Conservation (phyloP, 2,888 invertebrate genomes). For the Drosophila algonquin region DNA sequence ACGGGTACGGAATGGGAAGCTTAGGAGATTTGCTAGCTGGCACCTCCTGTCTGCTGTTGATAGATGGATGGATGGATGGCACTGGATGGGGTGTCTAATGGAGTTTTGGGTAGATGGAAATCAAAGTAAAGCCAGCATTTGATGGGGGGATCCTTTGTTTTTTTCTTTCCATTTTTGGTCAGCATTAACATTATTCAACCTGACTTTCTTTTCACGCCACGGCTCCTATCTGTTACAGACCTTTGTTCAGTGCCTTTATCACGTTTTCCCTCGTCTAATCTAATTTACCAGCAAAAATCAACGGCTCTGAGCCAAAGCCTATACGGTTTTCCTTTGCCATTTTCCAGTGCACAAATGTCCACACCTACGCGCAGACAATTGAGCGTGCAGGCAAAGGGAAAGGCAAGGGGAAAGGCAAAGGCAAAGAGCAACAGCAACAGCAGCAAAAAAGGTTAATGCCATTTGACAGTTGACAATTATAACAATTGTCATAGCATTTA, state of each 20-base stretch:
- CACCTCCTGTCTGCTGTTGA: conserved; percentile 57
- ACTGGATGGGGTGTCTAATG: conserved; percentile 58
- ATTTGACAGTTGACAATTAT: conserved; percentile 81
- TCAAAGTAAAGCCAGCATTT: neutral
- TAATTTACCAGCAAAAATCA: conserved; percentile 15
- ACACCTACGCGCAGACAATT: conserved; percentile 76
- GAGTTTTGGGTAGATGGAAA: conserved; percentile 5
- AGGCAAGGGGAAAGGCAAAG: conserved; percentile 51
- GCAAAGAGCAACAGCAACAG: conserved; percentile 38
- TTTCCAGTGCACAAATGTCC: conserved; percentile 51
- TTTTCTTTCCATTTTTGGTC: conserved; percentile 16
- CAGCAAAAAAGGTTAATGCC: conserved; percentile 75
- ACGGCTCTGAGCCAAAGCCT: conserved; percentile 28
- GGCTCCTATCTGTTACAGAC: conserved; percentile 19
- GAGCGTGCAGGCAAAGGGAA: conserved; percentile 69
- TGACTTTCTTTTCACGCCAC: neutral
- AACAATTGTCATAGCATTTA: conserved; percentile 80
- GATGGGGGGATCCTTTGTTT: neutral
- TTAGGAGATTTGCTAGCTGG: conserved; percentile 34
- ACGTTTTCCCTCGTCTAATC: conserved; percentile 22
- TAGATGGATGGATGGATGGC: conserved; percentile 58
- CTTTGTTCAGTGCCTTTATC: conserved; percentile 15
- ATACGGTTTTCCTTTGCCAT: conserved; percentile 16
- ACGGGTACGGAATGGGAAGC: conserved; percentile 15
- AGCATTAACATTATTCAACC: conserved; percentile 8